phyloP scores from a whole-genome alignment of 2,888 invertebrate genomes.

The Neelides folsomi region DNA sequence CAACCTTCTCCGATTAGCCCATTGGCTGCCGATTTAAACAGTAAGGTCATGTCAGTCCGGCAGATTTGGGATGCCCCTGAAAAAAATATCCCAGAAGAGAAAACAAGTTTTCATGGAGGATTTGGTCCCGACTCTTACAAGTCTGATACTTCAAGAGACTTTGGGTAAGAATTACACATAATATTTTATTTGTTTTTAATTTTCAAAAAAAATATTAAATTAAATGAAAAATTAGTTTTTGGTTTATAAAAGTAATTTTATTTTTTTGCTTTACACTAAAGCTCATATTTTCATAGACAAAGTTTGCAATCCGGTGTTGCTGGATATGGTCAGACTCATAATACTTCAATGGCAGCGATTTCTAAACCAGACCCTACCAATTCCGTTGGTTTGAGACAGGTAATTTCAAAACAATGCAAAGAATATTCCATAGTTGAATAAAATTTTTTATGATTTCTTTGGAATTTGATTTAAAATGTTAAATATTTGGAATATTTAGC shows the following conservation, averaged over 20 bases:
- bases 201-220: too few species aligned
- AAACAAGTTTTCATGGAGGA: constrained; percentile 19
- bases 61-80: constrained; percentile 29
- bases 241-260: too few species aligned
- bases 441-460: not conserved
- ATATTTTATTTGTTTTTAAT: not conserved
- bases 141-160: constrained; percentile 17
- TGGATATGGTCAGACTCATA: constrained; percentile 22
- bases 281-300: constrained; percentile 9
- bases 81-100: constrained; percentile 11
- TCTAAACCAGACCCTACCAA: constrained; percentile 31
- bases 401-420: not conserved
- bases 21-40: constrained; percentile 24
- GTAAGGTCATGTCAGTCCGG: constrained; percentile 29
- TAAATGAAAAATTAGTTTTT: too few species aligned
- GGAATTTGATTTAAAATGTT: not conserved
- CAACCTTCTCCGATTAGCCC: constrained; percentile 31
- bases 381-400: constrained; percentile 20
- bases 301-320: constrained; percentile 19
- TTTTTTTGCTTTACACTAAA: not conserved
- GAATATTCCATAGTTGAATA: not conserved
- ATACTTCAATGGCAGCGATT: constrained; percentile 27
- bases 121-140: constrained; percentile 21
- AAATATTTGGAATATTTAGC: not conserved
- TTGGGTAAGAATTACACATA: constrained; percentile 9